phyloP scores from a whole-genome alignment of 37 sponge, comb jelly and placozoan genomes.

The Halisarca cf. caerulea region DNA sequence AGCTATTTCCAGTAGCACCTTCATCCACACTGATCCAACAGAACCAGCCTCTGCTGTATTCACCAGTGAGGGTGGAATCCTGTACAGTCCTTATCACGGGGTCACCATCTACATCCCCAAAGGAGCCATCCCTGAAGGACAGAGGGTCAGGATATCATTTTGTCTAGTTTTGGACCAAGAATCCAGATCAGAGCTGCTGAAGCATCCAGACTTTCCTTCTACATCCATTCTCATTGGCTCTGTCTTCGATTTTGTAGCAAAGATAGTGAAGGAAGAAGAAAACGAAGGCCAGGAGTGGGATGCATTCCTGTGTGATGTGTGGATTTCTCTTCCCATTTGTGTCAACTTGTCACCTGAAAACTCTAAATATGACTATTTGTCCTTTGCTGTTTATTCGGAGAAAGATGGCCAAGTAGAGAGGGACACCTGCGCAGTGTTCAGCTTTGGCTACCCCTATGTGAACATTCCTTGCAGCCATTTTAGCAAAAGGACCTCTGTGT shows the following conservation, averaged over 20 bases:
- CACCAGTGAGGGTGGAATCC: neutral
- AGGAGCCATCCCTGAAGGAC: slow-evolving; percentile 6
- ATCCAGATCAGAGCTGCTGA: neutral
- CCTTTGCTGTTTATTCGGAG: neutral
- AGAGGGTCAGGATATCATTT: neutral
- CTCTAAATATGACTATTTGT: neutral
- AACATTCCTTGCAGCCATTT: slow-evolving; percentile 2
- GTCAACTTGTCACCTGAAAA: neutral
- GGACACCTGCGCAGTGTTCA: neutral
- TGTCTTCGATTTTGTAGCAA: slow-evolving; percentile 11
- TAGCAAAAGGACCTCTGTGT: neutral
- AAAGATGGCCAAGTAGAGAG: neutral
- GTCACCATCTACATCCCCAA: slow-evolving; percentile 12
- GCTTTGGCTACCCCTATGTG: slow-evolving; percentile 21
- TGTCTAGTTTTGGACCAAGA: neutral
- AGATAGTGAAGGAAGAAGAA: neutral
- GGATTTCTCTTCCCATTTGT: slow-evolving; percentile 4
- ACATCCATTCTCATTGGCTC: neutral
- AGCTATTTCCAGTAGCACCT: too few species aligned
- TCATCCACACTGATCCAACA: neutral
- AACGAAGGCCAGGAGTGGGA: neutral
- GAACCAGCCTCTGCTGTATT: slow-evolving; percentile 1
- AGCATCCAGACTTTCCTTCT: too few species aligned
- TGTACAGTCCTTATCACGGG: slow-evolving; percentile 14
- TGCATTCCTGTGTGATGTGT: neutral